Evolutionary conservation across 1,140 invertebrate species (phyloP).

Genomic region (Lamellibrachia luymesi): DNA sequence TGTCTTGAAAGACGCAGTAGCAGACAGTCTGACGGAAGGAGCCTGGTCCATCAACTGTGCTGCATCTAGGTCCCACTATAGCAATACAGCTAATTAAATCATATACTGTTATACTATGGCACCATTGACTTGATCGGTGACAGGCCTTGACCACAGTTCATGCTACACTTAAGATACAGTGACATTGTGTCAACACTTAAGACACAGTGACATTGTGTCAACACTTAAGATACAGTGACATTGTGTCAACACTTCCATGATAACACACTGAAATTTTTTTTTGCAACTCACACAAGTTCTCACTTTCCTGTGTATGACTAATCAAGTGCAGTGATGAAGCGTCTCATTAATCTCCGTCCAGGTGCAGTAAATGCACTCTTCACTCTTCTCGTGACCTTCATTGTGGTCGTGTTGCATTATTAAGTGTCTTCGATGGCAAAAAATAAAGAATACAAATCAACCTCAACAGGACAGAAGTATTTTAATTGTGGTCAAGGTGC

Average conservation of each 20-base stretch:
- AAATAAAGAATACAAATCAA: background rate
- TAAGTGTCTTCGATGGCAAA: background rate
- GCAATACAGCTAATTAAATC: background rate
- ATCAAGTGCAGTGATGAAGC: slow-evolving; percentile 1
- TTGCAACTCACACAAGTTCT: background rate
- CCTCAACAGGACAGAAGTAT: background rate
- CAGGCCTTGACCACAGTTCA: background rate
- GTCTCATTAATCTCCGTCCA: background rate
- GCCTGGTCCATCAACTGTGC: background rate
- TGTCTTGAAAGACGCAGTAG: background rate
- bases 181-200: background rate
- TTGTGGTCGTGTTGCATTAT: background rate
- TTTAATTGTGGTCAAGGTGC: background rate
- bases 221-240: background rate
- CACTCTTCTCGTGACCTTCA: background rate
- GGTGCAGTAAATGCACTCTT: background rate
- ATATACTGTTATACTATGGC: background rate
- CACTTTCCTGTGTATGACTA: background rate
- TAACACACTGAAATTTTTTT: background rate
- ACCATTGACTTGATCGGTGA: background rate
- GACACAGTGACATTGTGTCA: background rate
- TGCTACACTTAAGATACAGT: background rate
- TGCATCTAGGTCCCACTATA: background rate
- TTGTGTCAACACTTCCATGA: background rate
- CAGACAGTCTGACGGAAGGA: background rate